phyloP scores from a whole-genome alignment of 2,113 vertebrate genomes.

The Myodes glareolus region DNA sequence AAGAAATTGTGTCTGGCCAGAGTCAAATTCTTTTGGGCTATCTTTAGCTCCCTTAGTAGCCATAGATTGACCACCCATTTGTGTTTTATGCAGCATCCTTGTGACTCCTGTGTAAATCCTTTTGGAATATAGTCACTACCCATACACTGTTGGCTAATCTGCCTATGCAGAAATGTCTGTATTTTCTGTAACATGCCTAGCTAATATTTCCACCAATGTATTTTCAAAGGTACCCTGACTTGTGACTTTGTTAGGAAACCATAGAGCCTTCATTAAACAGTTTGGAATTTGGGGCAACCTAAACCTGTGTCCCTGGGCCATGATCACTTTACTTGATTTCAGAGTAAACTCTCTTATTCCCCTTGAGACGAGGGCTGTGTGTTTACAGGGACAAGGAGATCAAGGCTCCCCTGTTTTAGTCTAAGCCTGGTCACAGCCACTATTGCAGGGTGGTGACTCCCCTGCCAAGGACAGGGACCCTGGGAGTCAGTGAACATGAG shows the following conservation, averaged over 20 bases:
- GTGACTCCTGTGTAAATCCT: background rate
- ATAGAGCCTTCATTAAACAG: background rate
- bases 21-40: background rate
- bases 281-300: background rate
- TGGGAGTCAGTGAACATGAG: rapidly evolving
- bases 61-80: background rate
- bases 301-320: background rate
- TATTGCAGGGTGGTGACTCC: too few relatives aligned
- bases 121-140: background rate
- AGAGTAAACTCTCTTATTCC: background rate
- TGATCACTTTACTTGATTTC: background rate
- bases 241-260: background rate
- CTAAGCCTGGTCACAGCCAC: background rate
- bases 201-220: background rate
- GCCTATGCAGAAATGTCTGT: background rate
- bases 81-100: background rate
- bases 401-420: background rate
- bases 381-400: background rate
- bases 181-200: background rate
- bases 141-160: background rate
- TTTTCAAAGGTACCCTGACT: background rate
- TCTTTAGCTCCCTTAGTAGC: background rate
- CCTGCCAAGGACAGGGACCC: background rate
- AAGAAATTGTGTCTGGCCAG: background rate
- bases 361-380: background rate